These are phyloP conservation scores for Gallinago paraguaiae DNA, from an alignment of 2,113 vertebrate species.

Conservation along the genomic window DNA sequence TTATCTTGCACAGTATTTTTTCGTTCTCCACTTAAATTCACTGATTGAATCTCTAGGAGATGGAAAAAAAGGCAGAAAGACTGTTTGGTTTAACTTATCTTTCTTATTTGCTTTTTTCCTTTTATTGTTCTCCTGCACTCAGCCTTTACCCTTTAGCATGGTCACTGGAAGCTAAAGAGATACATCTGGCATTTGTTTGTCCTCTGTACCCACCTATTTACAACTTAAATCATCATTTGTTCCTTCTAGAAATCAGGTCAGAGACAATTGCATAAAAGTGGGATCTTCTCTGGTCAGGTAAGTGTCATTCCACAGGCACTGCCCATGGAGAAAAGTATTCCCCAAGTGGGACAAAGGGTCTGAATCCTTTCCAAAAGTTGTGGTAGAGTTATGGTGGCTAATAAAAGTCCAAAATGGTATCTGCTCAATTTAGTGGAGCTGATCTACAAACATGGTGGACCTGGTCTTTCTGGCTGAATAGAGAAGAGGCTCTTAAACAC, in stretches of 20 bases:
- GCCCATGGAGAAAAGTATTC: fast-evolving
- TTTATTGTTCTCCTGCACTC: background rate
- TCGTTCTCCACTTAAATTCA: background rate
- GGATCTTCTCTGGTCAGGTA: background rate
- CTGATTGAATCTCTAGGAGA: background rate
- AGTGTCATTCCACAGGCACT: background rate
- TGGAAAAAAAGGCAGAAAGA: background rate
- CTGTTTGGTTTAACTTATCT: background rate
- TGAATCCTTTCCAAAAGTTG: background rate
- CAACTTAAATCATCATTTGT: background rate
- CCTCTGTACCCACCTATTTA: background rate
- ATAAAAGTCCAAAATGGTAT: background rate
- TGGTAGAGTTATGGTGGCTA: background rate
- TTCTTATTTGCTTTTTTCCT: background rate
- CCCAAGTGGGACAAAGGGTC: background rate
- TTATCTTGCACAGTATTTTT: background rate
- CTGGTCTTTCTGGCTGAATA: background rate
- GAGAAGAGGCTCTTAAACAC: fast-evolving
- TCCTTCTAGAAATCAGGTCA: background rate
- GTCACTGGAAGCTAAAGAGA: background rate
- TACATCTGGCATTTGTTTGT: background rate
- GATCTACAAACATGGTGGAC: background rate
- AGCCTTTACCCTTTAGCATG: background rate
- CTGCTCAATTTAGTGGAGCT: background rate
- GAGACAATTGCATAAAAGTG: background rate